A percentile compares a stretch with the other conserved stretches of the same genome.
Evolutionary conservation across 2,888 invertebrate genomes (phyloP).

Genomic region (Archips crataeganus): DNA sequence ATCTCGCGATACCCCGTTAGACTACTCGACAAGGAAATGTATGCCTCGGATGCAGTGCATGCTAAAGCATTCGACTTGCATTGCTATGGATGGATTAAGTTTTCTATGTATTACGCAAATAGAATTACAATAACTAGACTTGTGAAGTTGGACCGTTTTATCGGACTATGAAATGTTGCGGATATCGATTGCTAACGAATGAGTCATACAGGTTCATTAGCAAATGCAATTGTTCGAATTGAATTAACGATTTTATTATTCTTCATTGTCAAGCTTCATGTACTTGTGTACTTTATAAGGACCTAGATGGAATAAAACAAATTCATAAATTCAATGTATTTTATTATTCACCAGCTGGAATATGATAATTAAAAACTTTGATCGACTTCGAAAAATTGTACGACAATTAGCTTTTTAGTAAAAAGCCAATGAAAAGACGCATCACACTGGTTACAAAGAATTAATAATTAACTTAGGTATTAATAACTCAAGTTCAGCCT

Average conservation of each 20-base stretch:
- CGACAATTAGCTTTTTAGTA: constrained; percentile 71
- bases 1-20: constrained; percentile 23
- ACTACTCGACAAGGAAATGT: constrained; percentile 21
- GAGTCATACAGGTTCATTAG: not conserved
- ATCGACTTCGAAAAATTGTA: constrained; percentile 83
- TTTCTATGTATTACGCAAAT: not conserved
- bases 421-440: constrained; percentile 72
- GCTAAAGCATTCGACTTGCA: constrained; percentile 42
- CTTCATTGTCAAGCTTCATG: not conserved
- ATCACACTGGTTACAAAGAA: constrained; percentile 78
- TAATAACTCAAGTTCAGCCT: constrained; percentile 83
- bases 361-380: constrained; percentile 80
- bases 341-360: constrained; percentile 82
- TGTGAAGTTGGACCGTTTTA: not conserved
- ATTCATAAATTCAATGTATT: constrained; percentile 73
- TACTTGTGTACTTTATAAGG: constrained; percentile 1
- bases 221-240: constrained; percentile 5
- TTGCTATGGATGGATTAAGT: not conserved
- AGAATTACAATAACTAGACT: too few relatives aligned
- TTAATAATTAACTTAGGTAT: constrained; percentile 82
- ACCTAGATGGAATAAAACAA: constrained; percentile 55
- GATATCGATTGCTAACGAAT: not conserved
- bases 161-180: not conserved
- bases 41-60: constrained; percentile 43
- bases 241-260: not conserved